Conservation (phyloP, 92 coral and sea anemone species). For the Isaurus tuberculatus region DNA sequence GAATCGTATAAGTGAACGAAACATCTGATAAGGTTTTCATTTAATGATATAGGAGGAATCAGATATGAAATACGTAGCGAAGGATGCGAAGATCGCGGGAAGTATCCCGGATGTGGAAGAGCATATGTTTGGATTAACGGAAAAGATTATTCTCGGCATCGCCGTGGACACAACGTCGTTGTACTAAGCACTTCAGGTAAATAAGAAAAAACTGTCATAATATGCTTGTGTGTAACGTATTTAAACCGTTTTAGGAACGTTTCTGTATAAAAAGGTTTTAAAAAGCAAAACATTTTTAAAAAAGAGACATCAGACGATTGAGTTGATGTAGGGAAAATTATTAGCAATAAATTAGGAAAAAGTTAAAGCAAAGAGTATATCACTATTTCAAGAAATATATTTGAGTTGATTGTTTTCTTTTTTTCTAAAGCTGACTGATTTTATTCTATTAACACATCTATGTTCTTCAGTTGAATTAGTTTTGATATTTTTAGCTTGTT, state of each 20-base stretch:
- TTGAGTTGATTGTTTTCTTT: too few species aligned
- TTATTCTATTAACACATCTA: too few species aligned
- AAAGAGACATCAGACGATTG: too few species aligned
- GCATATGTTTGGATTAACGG: conserved; percentile 28
- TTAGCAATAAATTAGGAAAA: too few species aligned
- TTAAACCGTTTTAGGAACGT: neutral
- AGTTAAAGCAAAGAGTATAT: too few species aligned
- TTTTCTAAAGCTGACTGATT: too few species aligned
- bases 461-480: too few species aligned
- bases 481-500: too few species aligned
- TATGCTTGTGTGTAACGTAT: neutral
- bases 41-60: conserved; percentile 9
- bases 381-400: too few species aligned
- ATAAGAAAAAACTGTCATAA: neutral
- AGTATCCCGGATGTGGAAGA: conserved; percentile 31
- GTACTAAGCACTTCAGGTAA: conserved; percentile 11
- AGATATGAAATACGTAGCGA: conserved; percentile 40
- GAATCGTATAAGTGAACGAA: too few species aligned
- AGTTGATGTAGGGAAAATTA: too few species aligned
- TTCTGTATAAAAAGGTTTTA: neutral
- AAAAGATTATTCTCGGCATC: conserved; percentile 33
- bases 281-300: too few species aligned
- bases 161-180: conserved; percentile 36
- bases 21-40: neutral
- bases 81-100: conserved; percentile 12